phyloP scores from a whole-genome alignment of 1,140 invertebrate species.

The Zaprionus davidi region DNA sequence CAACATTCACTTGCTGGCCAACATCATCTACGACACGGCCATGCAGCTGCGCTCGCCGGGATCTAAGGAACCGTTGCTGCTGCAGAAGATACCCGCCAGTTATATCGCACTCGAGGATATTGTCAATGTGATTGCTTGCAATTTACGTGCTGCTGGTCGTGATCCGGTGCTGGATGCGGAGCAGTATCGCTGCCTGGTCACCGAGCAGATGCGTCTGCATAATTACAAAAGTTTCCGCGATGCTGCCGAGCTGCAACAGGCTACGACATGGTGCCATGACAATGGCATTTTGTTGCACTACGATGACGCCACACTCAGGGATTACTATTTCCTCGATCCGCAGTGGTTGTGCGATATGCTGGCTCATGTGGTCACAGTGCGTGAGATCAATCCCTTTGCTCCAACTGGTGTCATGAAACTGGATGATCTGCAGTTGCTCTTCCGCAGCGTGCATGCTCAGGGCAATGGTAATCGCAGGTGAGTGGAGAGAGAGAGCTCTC shows the following conservation, averaged over 20 bases:
- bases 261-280: slow-evolving; percentile 98
- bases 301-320: slow-evolving; percentile 97
- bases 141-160: slow-evolving; percentile 87
- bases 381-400: slow-evolving; percentile 98
- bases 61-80: slow-evolving; percentile 94
- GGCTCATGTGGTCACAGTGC: slow-evolving; percentile 97
- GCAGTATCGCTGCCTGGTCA: slow-evolving; percentile 91
- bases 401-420: slow-evolving; percentile 96
- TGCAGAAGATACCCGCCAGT: slow-evolving; percentile 97
- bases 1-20: slow-evolving; percentile 95
- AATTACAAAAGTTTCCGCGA: slow-evolving; percentile 88
- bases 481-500: background rate
- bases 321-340: slow-evolving; percentile 94
- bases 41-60: slow-evolving; percentile 95
- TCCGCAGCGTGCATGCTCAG: slow-evolving; percentile 88
- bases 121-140: slow-evolving; percentile 91
- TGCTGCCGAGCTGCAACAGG: slow-evolving; percentile 95
- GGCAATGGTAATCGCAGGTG: slow-evolving; percentile 85
- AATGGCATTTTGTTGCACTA: slow-evolving; percentile 99
- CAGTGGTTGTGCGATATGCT: slow-evolving; percentile 99
- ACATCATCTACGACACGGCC: slow-evolving; percentile 96
- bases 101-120: slow-evolving; percentile 98
- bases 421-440: slow-evolving; percentile 96
- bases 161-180: slow-evolving; percentile 96
- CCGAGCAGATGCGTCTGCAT: slow-evolving; percentile 88